Evolutionary conservation across 2,888 invertebrate species (phyloP), one percentile per base, ranked within the genome.

Genomic region (Apeira syringaria): DNA sequence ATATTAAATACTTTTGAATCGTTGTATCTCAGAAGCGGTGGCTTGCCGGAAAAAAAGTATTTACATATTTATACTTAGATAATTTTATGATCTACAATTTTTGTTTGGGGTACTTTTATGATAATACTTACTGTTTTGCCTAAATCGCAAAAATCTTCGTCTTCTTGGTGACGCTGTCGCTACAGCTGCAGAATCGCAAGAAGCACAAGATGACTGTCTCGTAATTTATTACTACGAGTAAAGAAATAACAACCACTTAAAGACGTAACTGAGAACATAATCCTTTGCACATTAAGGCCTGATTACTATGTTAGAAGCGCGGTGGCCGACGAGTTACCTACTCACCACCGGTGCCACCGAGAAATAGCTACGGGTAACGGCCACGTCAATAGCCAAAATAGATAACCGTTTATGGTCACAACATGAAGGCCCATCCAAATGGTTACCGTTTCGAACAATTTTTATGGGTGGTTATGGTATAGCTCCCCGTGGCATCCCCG

Each of bases 361-460:
- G 60, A 56, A 62, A 63, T 63, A 45, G 50, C 57, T 44, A 38
- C 50, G 13, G 46, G 38, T 66, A 71, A 70, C 65, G 64, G 70
- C 62, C 45, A 54, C 46, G 43, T 51, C 54, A 54, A 64, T 65
- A 52, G 56, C 56, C 56, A 65, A 72, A 72, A 66, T 59, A 44
- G 53, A 63, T 68, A 65, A 64, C 68, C 57, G 64, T 69, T 56
- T 59, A 48, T 59, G 47, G 46, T 34, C 56, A 45, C 51, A 51
- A 60, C 56, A 59, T 44, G 52, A 50, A 58, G 51, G 45, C 48
- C 43, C 35, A 32, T 40, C 47, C n/a, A n/a, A n/a, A 50, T 52
- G 45, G 52, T 56, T 49, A 53, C 48, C 56, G 53, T 58, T 58
- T 46, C 44, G 40, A 50, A 50, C 44, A 56, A 56, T 52, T 63